Conservation (phyloP, 2,888 invertebrate genomes). For the Microplitis manilae region DNA sequence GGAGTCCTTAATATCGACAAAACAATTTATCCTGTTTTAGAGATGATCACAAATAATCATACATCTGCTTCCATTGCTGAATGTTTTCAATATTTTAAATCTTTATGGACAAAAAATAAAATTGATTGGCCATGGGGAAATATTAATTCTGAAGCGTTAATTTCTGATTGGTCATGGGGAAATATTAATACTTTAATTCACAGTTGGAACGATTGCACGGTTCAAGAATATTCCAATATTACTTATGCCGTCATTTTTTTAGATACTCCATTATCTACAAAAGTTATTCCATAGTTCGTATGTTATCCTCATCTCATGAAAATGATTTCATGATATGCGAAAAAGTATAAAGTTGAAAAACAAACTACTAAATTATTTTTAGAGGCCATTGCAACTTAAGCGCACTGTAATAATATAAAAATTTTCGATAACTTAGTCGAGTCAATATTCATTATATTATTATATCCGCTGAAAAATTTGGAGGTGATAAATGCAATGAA, state of each 20-base stretch:
- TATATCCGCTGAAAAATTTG: neutral
- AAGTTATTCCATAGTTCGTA: neutral
- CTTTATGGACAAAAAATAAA: conserved; percentile 26
- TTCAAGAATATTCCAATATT: conserved; percentile 32
- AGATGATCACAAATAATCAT: conserved; percentile 39
- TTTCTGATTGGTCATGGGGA: conserved; percentile 44
- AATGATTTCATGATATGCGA: neutral
- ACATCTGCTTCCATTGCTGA: conserved; percentile 31
- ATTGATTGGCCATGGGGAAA: conserved; percentile 42
- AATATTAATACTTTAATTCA: conserved; percentile 41
- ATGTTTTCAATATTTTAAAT: conserved; percentile 22
- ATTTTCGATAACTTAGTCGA: neutral
- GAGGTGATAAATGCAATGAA: neutral
- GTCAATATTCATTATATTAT: neutral
- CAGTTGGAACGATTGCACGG: conserved; percentile 36
- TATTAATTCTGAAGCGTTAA: conserved; percentile 31
- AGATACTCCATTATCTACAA: neutral
- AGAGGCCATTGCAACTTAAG: neutral
- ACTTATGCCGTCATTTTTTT: conserved; percentile 18
- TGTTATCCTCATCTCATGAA: conserved; percentile 35
- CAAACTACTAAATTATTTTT: neutral
- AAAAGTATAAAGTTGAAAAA: neutral
- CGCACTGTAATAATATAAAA: neutral
- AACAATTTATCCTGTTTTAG: conserved; percentile 35
- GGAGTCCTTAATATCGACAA: conserved; percentile 22